phyloP scores from a whole-genome alignment of 2,113 vertebrate genomes.

The Anguilla rostrata region DNA sequence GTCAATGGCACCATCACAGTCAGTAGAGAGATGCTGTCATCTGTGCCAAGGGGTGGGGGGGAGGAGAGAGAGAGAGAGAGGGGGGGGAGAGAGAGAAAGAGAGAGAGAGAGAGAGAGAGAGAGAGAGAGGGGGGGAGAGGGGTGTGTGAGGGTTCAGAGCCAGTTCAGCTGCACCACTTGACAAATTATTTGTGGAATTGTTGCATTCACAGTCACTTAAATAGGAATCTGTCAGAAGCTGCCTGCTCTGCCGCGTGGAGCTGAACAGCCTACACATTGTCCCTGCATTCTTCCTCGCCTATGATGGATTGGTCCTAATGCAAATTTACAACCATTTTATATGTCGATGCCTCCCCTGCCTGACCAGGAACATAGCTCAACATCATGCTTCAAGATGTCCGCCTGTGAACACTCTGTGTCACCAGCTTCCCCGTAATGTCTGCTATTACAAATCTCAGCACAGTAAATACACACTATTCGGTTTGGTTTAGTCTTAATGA shows the following conservation, averaged over 20 bases:
- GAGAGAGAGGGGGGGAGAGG: slow-evolving; percentile 44
- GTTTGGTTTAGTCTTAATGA: not conserved
- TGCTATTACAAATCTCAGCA: slow-evolving; percentile 66
- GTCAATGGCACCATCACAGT: slow-evolving; percentile 63
- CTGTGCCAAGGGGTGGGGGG: slow-evolving; percentile 13
- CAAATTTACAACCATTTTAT: slow-evolving; percentile 99
- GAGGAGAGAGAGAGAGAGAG: slow-evolving; percentile 22
- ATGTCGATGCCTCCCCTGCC: slow-evolving; percentile 83
- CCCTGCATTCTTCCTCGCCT: slow-evolving; percentile 71
- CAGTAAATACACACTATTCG: slow-evolving; percentile 59
- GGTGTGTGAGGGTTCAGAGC: slow-evolving; percentile 89
- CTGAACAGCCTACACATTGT: slow-evolving; percentile 76
- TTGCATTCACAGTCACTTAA: slow-evolving; percentile 99
- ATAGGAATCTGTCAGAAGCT: slow-evolving; percentile 95
- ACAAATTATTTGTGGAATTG: slow-evolving; percentile 99
- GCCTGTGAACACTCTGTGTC: slow-evolving; percentile 71
- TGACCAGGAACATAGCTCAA: slow-evolving; percentile 92
- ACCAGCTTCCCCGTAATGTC: slow-evolving; percentile 71
- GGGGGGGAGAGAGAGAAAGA: slow-evolving; percentile 15
- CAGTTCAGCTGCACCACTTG: slow-evolving; percentile 95
- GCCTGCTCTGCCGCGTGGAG: slow-evolving; percentile 82
- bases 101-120: slow-evolving; percentile 25
- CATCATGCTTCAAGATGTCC: slow-evolving; percentile 90
- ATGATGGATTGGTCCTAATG: slow-evolving; percentile 97
- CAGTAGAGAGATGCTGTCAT: slow-evolving; percentile 31